Evolutionary conservation across 2,113 vertebrate species (phyloP).

Genomic region (Xiphophorus couchianus): DNA sequence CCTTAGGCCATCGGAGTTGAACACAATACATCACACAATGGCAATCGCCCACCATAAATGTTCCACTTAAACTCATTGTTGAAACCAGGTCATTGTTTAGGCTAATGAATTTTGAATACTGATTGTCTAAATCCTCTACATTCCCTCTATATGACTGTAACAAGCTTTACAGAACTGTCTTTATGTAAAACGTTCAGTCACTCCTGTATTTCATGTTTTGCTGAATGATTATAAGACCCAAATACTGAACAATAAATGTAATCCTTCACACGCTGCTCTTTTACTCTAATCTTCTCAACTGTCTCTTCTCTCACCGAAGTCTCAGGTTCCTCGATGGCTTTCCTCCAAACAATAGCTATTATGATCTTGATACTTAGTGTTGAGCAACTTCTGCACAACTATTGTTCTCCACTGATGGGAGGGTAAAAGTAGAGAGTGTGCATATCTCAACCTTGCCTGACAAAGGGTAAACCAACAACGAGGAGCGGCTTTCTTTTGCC

Average conservation of each 20-base stretch:
- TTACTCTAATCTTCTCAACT: slow-evolving; percentile 63
- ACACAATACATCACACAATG: slow-evolving; percentile 32
- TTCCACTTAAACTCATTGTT: slow-evolving; percentile 26
- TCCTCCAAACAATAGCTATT: slow-evolving; percentile 65
- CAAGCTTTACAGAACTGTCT: slow-evolving; percentile 32
- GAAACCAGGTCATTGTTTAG: slow-evolving; percentile 44
- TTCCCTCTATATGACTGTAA: slow-evolving; percentile 13
- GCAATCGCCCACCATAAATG: background rate
- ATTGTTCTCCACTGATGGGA: slow-evolving; percentile 70
- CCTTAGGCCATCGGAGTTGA: slow-evolving; percentile 19
- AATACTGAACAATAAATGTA: slow-evolving; percentile 58
- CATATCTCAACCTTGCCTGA: slow-evolving; percentile 62
- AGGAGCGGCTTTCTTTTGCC: slow-evolving; percentile 64
- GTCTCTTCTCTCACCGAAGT: slow-evolving; percentile 56
- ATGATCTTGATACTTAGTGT: slow-evolving; percentile 72
- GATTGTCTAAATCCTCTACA: slow-evolving; percentile 26
- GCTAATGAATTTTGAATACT: slow-evolving; percentile 41
- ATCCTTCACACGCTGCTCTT: slow-evolving; percentile 72
- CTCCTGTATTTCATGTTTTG: slow-evolving; percentile 62
- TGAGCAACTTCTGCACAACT: slow-evolving; percentile 61
- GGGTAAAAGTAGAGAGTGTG: slow-evolving; percentile 65
- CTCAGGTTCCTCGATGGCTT: slow-evolving; percentile 67
- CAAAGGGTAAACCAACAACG: slow-evolving; percentile 69
- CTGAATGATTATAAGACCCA: slow-evolving; percentile 52
- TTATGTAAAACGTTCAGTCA: slow-evolving; percentile 27